Percentiles rank a stretch among this genome's conserved stretches.
These are phyloP conservation scores for Thyatira batis DNA, from an alignment of 2,888 invertebrate species.

Conservation along the genomic window DNA sequence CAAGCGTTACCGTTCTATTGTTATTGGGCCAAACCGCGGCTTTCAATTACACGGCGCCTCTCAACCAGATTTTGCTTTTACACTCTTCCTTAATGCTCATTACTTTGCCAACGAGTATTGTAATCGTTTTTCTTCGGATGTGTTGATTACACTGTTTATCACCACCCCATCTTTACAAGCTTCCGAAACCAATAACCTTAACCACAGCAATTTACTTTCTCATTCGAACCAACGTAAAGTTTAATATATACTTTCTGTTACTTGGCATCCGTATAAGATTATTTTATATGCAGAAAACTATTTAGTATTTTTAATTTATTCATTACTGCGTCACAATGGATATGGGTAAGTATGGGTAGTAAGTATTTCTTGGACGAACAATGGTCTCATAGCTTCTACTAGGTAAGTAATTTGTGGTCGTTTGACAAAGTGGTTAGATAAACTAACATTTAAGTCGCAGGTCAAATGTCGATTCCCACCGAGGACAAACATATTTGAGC, in stretches of 20 bases:
- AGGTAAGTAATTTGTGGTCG: too few relatives aligned
- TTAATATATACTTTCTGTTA: background rate
- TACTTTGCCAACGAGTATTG: constrained; percentile 46
- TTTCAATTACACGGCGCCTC: constrained; percentile 60
- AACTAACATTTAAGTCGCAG: too few relatives aligned
- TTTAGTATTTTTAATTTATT: too few relatives aligned
- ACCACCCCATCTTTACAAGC: constrained; percentile 6
- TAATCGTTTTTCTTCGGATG: constrained; percentile 46
- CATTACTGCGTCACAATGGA: too few relatives aligned
- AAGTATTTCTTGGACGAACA: too few relatives aligned
- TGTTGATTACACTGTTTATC: constrained; percentile 18
- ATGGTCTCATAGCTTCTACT: too few relatives aligned
- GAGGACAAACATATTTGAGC: too few relatives aligned
- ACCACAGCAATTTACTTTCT: background rate
- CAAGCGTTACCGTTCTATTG: constrained; percentile 50
- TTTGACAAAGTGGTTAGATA: too few relatives aligned
- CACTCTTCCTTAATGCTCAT: constrained; percentile 37
- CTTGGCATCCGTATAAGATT: too few relatives aligned
- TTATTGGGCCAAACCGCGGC: constrained; percentile 65
- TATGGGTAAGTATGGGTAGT: too few relatives aligned
- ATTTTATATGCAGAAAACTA: too few relatives aligned
- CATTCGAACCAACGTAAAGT: background rate
- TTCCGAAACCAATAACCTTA: background rate
- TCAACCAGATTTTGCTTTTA: constrained; percentile 46
- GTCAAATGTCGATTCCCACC: too few relatives aligned